Percentiles rank a stretch among this genome's conserved stretches.
These are phyloP conservation scores for Grammomys surdaster DNA, from an alignment of 2,113 vertebrate species.

Conservation along the genomic window DNA sequence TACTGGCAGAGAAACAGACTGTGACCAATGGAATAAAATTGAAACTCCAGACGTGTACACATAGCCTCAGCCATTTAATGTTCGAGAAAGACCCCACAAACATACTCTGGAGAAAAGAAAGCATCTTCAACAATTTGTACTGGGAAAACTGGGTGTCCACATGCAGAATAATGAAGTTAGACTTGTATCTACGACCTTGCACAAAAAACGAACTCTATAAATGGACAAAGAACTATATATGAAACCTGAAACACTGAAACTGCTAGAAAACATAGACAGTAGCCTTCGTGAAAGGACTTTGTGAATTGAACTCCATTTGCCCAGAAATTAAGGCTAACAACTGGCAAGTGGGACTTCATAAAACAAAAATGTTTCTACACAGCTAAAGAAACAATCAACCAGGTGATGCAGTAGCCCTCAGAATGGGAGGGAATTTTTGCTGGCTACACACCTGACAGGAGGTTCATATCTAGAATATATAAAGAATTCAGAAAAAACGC, in stretches of 20 bases:
- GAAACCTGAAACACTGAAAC: not conserved
- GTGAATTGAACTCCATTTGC: not conserved
- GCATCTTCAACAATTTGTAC: no score
- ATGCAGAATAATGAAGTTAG: not conserved
- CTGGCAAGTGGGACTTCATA: not conserved
- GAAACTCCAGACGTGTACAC: not conserved
- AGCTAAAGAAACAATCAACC: not conserved
- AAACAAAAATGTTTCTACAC: not conserved
- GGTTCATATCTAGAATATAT: not conserved
- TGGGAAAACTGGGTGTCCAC: not conserved
- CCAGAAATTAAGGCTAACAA: not conserved
- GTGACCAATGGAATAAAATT: not conserved
- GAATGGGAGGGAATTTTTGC: not conserved
- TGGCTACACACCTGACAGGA: no score
- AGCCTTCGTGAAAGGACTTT: not conserved
- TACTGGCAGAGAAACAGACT: not conserved
- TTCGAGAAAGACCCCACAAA: not conserved
- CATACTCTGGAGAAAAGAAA: not conserved
- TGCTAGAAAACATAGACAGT: not conserved
- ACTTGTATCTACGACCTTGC: not conserved
- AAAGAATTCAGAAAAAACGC: not conserved
- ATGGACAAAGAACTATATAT: not conserved
- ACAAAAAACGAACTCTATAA: not conserved
- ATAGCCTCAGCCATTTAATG: not conserved
- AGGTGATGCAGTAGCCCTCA: not conserved